Percentiles rank a stretch among this genome's conserved stretches.
Conservation (phyloP, 2,113 vertebrate species). For the Charadrius vociferus region DNA sequence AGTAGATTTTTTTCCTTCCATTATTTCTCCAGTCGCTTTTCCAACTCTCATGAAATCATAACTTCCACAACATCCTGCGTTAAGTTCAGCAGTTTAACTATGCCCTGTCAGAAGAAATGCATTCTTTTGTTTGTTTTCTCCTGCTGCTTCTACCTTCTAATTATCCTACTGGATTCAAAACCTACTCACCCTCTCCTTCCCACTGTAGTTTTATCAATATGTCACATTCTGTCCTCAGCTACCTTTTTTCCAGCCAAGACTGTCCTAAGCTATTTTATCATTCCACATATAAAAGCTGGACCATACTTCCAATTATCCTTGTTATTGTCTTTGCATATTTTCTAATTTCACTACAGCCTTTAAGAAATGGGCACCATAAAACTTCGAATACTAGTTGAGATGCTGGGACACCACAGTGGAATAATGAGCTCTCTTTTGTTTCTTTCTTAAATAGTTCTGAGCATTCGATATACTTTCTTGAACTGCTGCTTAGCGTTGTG, state of each 20-base stretch:
- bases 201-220: neutral
- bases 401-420: neutral
- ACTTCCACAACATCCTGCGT: neutral
- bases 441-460: neutral
- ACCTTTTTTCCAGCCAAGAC: neutral
- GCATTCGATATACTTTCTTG: neutral
- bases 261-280: neutral
- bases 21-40: neutral
- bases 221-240: neutral
- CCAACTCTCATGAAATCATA: neutral
- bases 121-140: neutral
- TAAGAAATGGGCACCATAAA: neutral
- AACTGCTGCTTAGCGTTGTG: neutral
- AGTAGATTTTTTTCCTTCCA: neutral
- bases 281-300: neutral
- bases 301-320: neutral
- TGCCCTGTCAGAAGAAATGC: neutral
- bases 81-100: neutral
- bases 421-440: neutral
- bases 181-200: neutral
- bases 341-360: neutral
- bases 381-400: neutral
- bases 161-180: neutral
- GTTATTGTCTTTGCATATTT: neutral
- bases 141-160: neutral